A percentile compares a stretch with the other conserved stretches of the same genome.
These are phyloP conservation scores for Hemiscyllium ocellatum DNA, from an alignment of 2,113 vertebrate species.

Conservation along the genomic window DNA sequence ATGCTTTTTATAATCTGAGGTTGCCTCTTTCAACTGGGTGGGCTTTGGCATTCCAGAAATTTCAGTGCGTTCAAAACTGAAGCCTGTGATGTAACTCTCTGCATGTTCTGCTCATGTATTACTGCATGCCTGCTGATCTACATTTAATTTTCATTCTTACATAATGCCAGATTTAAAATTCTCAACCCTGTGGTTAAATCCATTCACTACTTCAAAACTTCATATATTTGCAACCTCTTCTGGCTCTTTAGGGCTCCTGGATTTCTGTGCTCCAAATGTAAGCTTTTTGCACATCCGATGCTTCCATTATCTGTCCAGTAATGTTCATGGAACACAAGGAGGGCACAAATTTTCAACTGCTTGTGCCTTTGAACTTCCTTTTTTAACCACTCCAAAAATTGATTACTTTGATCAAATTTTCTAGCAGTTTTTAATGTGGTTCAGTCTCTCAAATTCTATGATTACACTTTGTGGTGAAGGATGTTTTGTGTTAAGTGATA, in stretches of 20 bases:
- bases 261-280: not conserved
- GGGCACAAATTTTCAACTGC: not conserved
- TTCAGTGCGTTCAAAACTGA: conserved; percentile 20
- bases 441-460: not conserved
- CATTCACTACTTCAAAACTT: not conserved
- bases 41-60: not conserved
- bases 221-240: not conserved
- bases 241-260: not conserved
- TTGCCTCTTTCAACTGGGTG: not conserved
- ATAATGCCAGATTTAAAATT: not conserved
- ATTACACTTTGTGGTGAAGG: not conserved
- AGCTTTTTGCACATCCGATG: not conserved
- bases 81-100: conserved; percentile 28
- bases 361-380: not conserved
- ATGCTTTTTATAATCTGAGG: no score
- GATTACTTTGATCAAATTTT: not conserved
- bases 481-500: not conserved
- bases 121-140: not conserved
- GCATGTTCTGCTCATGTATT: not conserved
- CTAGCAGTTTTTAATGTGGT: not conserved
- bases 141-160: not conserved
- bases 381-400: not conserved
- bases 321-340: not conserved
- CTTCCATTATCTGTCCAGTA: not conserved
- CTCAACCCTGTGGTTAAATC: not conserved